Evolutionary conservation across 2,113 vertebrate genomes (phyloP), one percentile per base, ranked within the genome.

Genomic region (Pseudorectes ferrugineus): DNA sequence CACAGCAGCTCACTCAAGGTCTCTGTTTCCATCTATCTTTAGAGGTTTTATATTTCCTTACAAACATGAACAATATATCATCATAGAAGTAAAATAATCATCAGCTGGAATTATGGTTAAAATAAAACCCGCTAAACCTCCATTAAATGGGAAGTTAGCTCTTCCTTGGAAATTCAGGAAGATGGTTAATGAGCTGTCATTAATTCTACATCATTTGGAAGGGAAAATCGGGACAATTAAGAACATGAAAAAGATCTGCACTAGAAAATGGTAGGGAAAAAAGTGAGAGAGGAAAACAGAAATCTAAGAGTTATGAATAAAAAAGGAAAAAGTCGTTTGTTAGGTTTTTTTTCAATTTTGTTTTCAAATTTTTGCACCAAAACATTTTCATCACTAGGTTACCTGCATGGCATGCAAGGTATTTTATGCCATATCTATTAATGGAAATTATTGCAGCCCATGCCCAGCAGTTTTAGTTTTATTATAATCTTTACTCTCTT

Each of bases 341-440:
- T 25, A 6, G 17, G 0, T 2, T 11, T 57, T 63, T 48, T 71
- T 36, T 48, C 3, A 23, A 20, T 20, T 2, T 11, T 67, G 57
- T 48, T 71, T n/a, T 57, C 3, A 21, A 23, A 24, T 23, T 38
- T 86, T 42, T 66, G 9, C 46, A 40, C 12, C 13, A 22, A 74
- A 88, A 59, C 1, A 8, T 5, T 54, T 83, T 58, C 26, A 48
- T 24, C 35, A 16, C 15, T 43, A 38, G 22, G 49, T 29, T 58
- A 46, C n/a, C 21, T 92, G 42, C 12, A 35, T 8, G 1, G 0
- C 19, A 52, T 0, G 0, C 16, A 51, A 55, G 42, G 38, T 28
- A 61, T 52, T 71, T 79, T 40, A 85, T 42, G 11, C 13, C 42
- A 15, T 9, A 17, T 19, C n/a, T 26, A 3, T 71, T 86, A 24